Conservation (phyloP, 1,140 invertebrate genomes). For the Globodera ellingtonae region DNA sequence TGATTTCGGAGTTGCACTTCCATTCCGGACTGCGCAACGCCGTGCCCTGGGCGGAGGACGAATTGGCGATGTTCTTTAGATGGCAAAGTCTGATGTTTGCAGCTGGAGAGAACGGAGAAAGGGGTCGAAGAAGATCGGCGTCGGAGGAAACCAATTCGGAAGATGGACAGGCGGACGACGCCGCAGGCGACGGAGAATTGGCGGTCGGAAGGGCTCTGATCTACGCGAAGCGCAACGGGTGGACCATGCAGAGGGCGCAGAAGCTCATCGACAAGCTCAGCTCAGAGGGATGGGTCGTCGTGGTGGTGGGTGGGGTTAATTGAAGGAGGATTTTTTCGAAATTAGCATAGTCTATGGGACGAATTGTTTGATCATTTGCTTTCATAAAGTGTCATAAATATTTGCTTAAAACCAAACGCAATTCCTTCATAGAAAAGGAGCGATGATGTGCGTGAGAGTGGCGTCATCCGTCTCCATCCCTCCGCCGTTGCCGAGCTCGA, state of each 20-base stretch:
- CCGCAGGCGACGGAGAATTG: conserved; percentile 8
- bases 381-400: not conserved
- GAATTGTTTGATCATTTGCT: no score
- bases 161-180: not conserved
- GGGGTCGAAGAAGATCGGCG: not conserved
- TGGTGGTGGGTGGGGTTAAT: not conserved
- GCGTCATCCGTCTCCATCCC: conserved; percentile 26
- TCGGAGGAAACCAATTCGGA: conserved; percentile 1
- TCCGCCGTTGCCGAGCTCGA: conserved; percentile 28
- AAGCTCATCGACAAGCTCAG: conserved; percentile 18
- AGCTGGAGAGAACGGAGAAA: not conserved
- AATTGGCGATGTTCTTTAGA: conserved; percentile 27
- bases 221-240: conserved; percentile 15
- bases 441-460: not conserved
- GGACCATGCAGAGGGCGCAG: conserved; percentile 17
- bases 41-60: conserved; percentile 15
- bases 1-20: conserved; percentile 28
- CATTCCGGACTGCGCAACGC: not conserved
- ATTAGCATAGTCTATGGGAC: no score
- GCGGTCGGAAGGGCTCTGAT: conserved; percentile 1
- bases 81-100: conserved; percentile 32
- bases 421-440: conserved; percentile 1
- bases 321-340: no score
- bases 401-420: not conserved
- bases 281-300: conserved; percentile 10